Evolutionary conservation across 92 coral and sea anemone species (phyloP).

Genomic region (Umimayanthus chanpuru): DNA sequence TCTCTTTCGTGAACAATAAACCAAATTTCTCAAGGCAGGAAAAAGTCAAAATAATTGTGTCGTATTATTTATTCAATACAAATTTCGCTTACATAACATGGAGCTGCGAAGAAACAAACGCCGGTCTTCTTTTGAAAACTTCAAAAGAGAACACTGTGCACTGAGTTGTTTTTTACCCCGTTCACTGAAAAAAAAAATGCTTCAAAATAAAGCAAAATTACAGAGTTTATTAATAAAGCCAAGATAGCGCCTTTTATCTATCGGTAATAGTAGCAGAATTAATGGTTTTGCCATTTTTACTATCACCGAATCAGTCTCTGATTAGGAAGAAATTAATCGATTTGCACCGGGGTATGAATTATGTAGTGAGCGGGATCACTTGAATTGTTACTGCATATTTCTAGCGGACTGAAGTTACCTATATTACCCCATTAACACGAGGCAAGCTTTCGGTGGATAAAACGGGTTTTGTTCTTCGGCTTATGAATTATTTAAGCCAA

Average conservation of each 20-base stretch:
- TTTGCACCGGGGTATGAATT: conserved; percentile 13
- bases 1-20: neutral
- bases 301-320: conserved; percentile 1
- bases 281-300: conserved; percentile 9
- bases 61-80: neutral
- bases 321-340: neutral
- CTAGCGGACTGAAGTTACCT: neutral
- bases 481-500: conserved; percentile 29
- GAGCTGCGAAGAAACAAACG: neutral
- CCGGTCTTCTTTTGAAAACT: neutral
- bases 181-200: neutral
- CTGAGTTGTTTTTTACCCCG: neutral
- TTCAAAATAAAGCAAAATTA: neutral
- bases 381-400: neutral
- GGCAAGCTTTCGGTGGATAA: neutral
- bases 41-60: neutral
- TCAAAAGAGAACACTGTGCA: neutral
- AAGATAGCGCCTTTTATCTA: neutral
- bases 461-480: conserved; percentile 1
- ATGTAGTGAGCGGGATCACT: neutral
- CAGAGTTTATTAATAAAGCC: neutral
- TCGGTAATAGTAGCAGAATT: neutral
- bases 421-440: neutral
- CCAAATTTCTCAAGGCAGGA: neutral
- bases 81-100: neutral